Conservation (phyloP, 1,140 invertebrate genomes). For the Onthophagus taurus region DNA sequence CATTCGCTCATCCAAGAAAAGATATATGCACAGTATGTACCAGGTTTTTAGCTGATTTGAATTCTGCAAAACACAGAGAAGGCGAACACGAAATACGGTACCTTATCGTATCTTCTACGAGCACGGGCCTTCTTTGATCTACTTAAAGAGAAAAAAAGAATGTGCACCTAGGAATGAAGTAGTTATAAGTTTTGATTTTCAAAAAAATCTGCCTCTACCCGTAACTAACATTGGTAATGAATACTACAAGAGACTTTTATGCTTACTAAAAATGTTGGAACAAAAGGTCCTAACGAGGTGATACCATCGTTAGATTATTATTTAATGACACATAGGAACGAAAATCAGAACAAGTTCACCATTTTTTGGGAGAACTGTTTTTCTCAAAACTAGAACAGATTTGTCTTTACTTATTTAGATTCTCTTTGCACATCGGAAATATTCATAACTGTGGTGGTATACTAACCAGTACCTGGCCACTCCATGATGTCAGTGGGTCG, state of each 20-base stretch:
- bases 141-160: background rate
- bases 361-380: slow-evolving; percentile 8
- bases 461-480: too few relatives aligned
- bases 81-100: background rate
- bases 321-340: slow-evolving; percentile 2
- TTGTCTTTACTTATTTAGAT: slow-evolving; percentile 4
- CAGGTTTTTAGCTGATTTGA: background rate
- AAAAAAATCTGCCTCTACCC: slow-evolving; percentile 6
- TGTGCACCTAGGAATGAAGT: background rate
- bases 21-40: too few relatives aligned
- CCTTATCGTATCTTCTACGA: background rate
- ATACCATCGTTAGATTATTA: slow-evolving; percentile 4
- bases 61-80: background rate
- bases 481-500: background rate
- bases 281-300: slow-evolving; percentile 12
- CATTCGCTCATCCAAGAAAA: background rate
- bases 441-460: too few relatives aligned
- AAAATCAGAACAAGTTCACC: background rate
- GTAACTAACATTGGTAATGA: slow-evolving; percentile 8
- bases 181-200: slow-evolving; percentile 6
- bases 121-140: background rate
- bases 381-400: background rate
- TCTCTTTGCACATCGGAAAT: slow-evolving; percentile 7
- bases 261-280: slow-evolving; percentile 8
- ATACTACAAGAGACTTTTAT: slow-evolving; percentile 8